These are phyloP conservation scores for Oreamnos americanus DNA, from an alignment of 2,113 vertebrate species.

Conservation along the genomic window DNA sequence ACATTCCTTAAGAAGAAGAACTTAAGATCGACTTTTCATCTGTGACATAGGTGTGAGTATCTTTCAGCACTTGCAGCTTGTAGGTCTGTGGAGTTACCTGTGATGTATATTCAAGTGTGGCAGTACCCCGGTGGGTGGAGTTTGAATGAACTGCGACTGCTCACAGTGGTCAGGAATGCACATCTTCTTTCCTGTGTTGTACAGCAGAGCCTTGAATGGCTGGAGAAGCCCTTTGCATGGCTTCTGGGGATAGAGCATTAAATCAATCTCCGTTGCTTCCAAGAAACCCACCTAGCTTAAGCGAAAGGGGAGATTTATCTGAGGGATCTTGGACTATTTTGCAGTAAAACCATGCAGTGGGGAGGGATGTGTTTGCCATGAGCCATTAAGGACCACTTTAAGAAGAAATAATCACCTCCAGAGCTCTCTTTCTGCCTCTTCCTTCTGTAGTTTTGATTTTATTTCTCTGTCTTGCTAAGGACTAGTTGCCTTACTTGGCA, in stretches of 20 bases:
- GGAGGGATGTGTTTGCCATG: not conserved
- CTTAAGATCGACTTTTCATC: not conserved
- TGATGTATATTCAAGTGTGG: rapidly evolving
- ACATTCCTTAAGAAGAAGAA: not conserved
- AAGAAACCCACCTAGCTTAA: not conserved
- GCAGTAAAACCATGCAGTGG: not conserved
- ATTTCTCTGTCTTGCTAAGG: not conserved
- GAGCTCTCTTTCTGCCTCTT: not conserved
- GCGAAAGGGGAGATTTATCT: not conserved
- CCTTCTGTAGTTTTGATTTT: not conserved
- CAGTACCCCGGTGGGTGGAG: not conserved
- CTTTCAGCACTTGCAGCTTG: not conserved
- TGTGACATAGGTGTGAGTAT: not conserved
- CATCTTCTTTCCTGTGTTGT: not conserved
- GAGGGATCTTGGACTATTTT: not conserved
- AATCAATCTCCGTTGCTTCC: not conserved
- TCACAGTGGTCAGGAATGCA: rapidly evolving
- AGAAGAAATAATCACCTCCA: not conserved
- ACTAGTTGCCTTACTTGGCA: not conserved
- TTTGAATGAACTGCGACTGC: not conserved
- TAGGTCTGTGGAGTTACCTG: not conserved
- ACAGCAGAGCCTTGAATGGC: not conserved
- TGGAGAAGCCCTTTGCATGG: not conserved
- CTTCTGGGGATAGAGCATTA: not conserved
- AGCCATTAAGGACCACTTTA: not conserved